Evolutionary conservation across 2,113 vertebrate genomes (phyloP).

Genomic region (Hipposideros armiger): DNA sequence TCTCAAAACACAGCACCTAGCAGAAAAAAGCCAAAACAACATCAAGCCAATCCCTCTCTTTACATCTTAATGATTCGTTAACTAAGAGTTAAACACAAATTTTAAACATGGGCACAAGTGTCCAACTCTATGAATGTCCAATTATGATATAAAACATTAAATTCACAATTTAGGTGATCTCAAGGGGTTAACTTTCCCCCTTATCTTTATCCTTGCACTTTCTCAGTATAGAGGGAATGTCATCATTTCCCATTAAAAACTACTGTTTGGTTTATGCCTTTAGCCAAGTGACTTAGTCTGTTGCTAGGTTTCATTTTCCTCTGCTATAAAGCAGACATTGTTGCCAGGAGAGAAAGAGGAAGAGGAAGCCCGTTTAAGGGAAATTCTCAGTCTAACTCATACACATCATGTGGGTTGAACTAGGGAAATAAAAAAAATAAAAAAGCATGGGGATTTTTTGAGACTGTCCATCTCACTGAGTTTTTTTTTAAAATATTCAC

Average conservation of each 20-base stretch:
- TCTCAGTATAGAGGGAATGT: background rate
- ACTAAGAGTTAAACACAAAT: slow-evolving; percentile 22
- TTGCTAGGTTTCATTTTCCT: slow-evolving; percentile 72
- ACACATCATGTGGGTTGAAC: background rate
- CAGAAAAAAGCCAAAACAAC: background rate
- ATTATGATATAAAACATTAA: slow-evolving; percentile 27
- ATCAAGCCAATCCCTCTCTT: background rate
- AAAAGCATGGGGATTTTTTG: slow-evolving; percentile 56
- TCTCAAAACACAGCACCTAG: slow-evolving; percentile 12
- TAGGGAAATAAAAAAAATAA: background rate
- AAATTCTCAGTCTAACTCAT: background rate
- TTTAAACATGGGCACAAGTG: slow-evolving; percentile 4
- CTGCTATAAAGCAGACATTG: slow-evolving; percentile 7
- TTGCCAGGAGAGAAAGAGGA: slow-evolving; percentile 46
- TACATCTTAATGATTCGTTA: background rate
- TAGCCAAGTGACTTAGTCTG: slow-evolving; percentile 45
- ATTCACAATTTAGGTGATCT: slow-evolving; percentile 27
- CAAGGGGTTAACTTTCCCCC: background rate
- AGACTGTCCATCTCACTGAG: slow-evolving; percentile 10
- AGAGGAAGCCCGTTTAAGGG: slow-evolving; percentile 25
- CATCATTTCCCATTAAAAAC: slow-evolving; percentile 28
- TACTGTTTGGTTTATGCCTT: slow-evolving; percentile 35
- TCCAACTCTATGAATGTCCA: background rate
- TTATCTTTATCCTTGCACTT: background rate
- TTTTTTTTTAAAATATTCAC: slow-evolving; percentile 73